Base-by-base conservation (phyloP, 2,888 invertebrate species). In the Plagodis dolabraria region DNA sequence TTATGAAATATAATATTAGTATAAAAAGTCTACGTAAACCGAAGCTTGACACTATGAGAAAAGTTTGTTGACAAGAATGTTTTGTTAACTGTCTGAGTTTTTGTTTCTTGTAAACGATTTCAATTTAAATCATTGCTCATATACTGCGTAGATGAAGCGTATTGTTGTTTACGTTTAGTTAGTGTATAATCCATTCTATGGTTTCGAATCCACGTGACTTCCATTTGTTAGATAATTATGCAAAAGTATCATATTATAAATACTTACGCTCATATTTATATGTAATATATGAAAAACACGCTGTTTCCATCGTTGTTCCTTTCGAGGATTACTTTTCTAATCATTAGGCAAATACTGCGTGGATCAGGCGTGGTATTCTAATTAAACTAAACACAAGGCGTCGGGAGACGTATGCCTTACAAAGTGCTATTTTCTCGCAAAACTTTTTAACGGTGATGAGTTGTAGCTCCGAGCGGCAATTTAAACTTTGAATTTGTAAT, bases 391-490 rank as follows among this genome's bases (percentile, higher is more conserved):
- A 80, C 78, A 79, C 69, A 76, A 76, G 74, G 69, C 70, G 73
- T 63, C 69, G 70, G 66, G 71, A 82, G 78, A 81, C 76, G 79
- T 78, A 79, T 80, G 77, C 75, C 65, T 63, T 62, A 65, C 60
- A 65, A 57, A 69, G 58, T 61, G 57, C 57, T 57, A 64, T 68
- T 64, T 70, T 63, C 65, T 56, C 58, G 50, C 49, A 60, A 79
- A 87, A 87, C 77, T 86, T 87, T 85, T 85, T 86, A 87, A 86
- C 79, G 79, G 72, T 87, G 87, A 89, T 88, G 85, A 87, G 86
- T 80, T 82, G 80, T 81, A 80, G 81, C 85, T 83, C 66, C 68
- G 74, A 77, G 82, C 81, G 74, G 80, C 82, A 87, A 85, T 89
- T 87, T 82, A 80, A 87, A 86, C 85, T 87, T 84, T 80, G 82